phyloP scores from a whole-genome alignment of 2,113 vertebrate species.

The Orycteropus afer region DNA sequence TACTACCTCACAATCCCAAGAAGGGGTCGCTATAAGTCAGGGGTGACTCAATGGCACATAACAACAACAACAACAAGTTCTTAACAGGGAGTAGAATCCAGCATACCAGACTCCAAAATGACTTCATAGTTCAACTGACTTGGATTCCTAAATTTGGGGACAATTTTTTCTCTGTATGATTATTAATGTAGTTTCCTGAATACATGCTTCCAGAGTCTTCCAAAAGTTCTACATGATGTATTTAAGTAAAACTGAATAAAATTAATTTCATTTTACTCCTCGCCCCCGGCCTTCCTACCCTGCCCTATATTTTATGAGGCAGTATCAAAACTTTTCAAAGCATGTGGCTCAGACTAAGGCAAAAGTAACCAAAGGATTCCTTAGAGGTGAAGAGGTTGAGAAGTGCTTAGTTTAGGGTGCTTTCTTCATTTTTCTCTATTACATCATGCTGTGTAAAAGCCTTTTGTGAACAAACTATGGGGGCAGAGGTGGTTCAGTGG shows the following conservation, averaged over 20 bases:
- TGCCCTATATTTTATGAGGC: not conserved
- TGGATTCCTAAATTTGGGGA: not conserved
- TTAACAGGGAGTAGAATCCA: not conserved
- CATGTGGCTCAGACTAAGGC: not conserved
- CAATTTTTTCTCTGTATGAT: not conserved
- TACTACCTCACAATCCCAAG: too few species aligned
- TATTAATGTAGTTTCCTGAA: not conserved
- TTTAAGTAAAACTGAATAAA: not conserved
- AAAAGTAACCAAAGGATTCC: not conserved
- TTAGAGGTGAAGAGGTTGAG: not conserved
- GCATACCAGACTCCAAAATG: not conserved
- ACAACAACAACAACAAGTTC: too few species aligned
- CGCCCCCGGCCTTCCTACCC: too few species aligned
- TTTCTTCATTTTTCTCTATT: not conserved
- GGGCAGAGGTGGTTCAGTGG: not conserved
- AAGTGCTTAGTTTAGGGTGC: not conserved
- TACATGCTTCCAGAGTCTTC: not conserved
- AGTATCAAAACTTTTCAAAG: conserved; percentile 1
- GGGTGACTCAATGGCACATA: too few species aligned
- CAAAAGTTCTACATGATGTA: not conserved
- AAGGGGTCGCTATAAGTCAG: too few species aligned
- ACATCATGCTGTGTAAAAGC: not conserved
- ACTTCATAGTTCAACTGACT: not conserved
- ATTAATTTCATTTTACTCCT: not conserved
- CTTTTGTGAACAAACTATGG: not conserved